These are phyloP conservation scores for Porites cylindrica DNA, from an alignment of 92 coral and sea anemone species.

Conservation along the genomic window DNA sequence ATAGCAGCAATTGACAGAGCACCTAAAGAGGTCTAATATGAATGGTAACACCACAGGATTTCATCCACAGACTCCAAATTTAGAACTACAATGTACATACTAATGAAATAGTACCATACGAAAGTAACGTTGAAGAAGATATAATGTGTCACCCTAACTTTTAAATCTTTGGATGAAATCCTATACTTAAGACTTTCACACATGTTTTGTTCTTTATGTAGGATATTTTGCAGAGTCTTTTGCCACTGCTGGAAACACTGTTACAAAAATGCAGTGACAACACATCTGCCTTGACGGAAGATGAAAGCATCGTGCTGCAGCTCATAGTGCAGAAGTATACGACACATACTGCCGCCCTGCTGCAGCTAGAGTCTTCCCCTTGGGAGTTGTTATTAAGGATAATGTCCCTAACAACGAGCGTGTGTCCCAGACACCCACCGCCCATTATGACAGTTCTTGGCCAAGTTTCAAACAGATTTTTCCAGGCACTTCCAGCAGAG, in stretches of 20 bases:
- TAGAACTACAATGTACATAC: no score
- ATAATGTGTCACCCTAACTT: no score
- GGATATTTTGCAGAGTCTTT: slow-evolving; percentile 49
- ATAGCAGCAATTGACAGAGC: no score
- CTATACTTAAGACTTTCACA: background rate
- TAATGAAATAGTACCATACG: no score
- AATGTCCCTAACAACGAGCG: slow-evolving; percentile 43
- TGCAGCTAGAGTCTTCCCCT: slow-evolving; percentile 68
- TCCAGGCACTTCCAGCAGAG: slow-evolving; percentile 82
- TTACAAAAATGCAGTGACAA: slow-evolving; percentile 18
- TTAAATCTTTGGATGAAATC: no score
- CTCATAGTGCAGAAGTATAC: slow-evolving; percentile 73
- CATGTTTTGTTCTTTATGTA: slow-evolving; percentile 6
- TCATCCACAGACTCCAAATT: no score
- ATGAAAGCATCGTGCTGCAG: slow-evolving; percentile 70
- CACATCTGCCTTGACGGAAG: slow-evolving; percentile 20
- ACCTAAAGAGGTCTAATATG: no score
- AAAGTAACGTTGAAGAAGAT: no score
- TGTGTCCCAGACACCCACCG: slow-evolving; percentile 68
- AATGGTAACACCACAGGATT: no score
- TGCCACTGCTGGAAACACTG: slow-evolving; percentile 49
- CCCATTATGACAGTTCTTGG: slow-evolving; percentile 71
- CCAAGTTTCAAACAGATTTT: slow-evolving; percentile 83
- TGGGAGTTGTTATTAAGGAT: slow-evolving; percentile 66
- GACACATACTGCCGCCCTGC: slow-evolving; percentile 66